Evolutionary conservation across 2,113 vertebrate genomes (phyloP).

Genomic region (Phylloscopus trochilus): DNA sequence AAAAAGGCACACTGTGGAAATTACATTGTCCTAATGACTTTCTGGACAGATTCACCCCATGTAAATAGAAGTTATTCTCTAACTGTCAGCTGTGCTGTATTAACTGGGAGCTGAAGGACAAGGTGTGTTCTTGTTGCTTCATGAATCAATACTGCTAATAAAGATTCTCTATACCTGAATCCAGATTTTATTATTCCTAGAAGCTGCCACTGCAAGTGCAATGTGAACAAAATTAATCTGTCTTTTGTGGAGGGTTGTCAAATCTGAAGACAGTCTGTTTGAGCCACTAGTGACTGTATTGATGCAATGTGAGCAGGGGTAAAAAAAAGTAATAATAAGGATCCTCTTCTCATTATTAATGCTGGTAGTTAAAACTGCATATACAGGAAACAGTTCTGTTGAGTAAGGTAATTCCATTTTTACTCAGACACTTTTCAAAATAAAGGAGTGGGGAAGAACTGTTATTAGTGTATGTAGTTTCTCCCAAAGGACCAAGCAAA

Average conservation of each 20-base stretch:
- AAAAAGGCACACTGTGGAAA: neutral
- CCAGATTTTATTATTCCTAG: neutral
- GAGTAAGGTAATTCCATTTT: constrained; percentile 53
- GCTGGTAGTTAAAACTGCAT: neutral
- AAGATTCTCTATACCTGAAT: neutral
- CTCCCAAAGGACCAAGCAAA: neutral
- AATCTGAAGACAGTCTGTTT: neutral
- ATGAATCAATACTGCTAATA: constrained; percentile 25
- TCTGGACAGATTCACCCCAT: neutral
- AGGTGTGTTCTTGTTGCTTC: neutral
- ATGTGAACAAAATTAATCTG: neutral
- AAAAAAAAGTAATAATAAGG: neutral
- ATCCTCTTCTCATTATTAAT: constrained; percentile 19
- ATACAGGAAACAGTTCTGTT: constrained; percentile 16
- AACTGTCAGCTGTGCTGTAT: neutral
- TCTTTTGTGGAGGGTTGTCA: neutral
- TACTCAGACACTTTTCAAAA: constrained; percentile 3
- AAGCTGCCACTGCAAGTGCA: neutral
- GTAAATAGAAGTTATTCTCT: constrained; percentile 18
- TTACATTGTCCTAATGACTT: constrained; percentile 8
- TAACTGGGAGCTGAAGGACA: constrained; percentile 15
- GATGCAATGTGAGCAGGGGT: neutral
- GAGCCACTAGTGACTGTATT: neutral
- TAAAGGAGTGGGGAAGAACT: neutral
- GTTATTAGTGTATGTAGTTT: constrained; percentile 7